Base-by-base conservation (phyloP, 2,888 invertebrate genomes). In the Ctenicera cuprea region DNA sequence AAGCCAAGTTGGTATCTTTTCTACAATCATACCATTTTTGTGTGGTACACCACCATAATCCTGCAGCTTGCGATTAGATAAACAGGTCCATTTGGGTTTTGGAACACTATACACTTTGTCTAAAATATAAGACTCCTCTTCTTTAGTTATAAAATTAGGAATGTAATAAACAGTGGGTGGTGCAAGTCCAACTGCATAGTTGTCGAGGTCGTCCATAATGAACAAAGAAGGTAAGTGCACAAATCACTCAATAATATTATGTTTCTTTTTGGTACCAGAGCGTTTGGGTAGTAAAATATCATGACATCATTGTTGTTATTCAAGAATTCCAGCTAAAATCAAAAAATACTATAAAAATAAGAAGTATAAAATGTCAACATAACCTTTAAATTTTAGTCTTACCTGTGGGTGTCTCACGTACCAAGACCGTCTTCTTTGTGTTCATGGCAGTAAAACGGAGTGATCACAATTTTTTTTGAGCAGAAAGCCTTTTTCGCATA, bases 1-100 rank as follows among this genome's bases (percentile, higher is more conserved):
- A 33, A 98, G 88, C 98, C 98, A 98, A 85, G 87, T 81, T 0
- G 99, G 98, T 78, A 99, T 92, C 76, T 90, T 89, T 87, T 98
- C 98, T 0, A 95, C 92, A 76, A 99, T 92, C 96, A 99, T 97
- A 71, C 97, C 97, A 83, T 96, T 97, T 14, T 90, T 91, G 85
- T 97, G 97, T 0, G 98, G 98, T 69, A 97, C 89, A 0, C 99
- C 99, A 22, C 99, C 99, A 93, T 98, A 99, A 86, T 99, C 98
- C 85, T 99, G 97, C n/a, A 99, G 89, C 76, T 98, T 91, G 77
- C 99, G 90, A 84, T 97, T 94, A 18, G 94, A 92, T 45, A 99
- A 89, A 83, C 95, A 95, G 0, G 97, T 97, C 99, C 99, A 99
- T 88, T 97, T 97, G 8, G 98, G 98, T 82, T 92, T 95, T 0